Evolutionary conservation across 2,113 vertebrate genomes (phyloP).

Genomic region (Platichthys flesus): DNA sequence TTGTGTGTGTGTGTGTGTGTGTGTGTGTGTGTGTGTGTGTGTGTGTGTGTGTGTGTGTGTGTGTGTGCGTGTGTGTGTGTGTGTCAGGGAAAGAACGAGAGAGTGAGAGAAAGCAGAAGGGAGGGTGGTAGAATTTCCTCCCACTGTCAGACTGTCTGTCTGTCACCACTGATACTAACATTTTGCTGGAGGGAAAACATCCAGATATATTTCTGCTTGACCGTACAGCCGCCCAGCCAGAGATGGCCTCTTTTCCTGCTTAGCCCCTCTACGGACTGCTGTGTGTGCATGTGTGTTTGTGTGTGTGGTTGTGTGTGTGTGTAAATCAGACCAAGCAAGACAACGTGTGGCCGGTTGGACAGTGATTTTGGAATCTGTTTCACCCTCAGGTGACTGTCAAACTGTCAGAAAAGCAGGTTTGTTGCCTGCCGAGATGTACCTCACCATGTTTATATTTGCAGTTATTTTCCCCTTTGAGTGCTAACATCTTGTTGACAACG

Average conservation of each 20-base stretch:
- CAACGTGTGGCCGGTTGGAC: slow-evolving; percentile 70
- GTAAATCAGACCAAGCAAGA: slow-evolving; percentile 59
- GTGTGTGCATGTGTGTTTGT: slow-evolving; percentile 25
- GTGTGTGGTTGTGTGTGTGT: slow-evolving; percentile 42
- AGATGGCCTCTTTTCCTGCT: slow-evolving; percentile 65
- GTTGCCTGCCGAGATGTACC: slow-evolving; percentile 79
- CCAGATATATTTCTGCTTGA: slow-evolving; percentile 81
- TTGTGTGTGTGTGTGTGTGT: slow-evolving; percentile 18
- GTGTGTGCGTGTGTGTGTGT: background rate
- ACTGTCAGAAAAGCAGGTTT: slow-evolving; percentile 81
- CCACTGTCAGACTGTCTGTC: slow-evolving; percentile 72
- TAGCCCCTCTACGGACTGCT: slow-evolving; percentile 62
- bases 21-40: slow-evolving; percentile 27
- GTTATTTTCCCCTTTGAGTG: slow-evolving; percentile 84
- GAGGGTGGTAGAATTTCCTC: slow-evolving; percentile 16
- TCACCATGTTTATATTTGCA: slow-evolving; percentile 86
- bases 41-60: background rate
- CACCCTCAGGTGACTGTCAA: slow-evolving; percentile 83
- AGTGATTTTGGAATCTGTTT: slow-evolving; percentile 81
- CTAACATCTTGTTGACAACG: slow-evolving; percentile 82
- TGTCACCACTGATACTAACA: slow-evolving; percentile 75
- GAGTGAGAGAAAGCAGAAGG: slow-evolving; percentile 12
- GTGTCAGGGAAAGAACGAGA: background rate
- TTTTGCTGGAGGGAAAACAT: slow-evolving; percentile 77
- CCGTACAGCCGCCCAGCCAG: slow-evolving; percentile 77